Evolutionary conservation across 2,113 vertebrate species (phyloP).

Genomic region (Pseudolaguvia tuberculata): DNA sequence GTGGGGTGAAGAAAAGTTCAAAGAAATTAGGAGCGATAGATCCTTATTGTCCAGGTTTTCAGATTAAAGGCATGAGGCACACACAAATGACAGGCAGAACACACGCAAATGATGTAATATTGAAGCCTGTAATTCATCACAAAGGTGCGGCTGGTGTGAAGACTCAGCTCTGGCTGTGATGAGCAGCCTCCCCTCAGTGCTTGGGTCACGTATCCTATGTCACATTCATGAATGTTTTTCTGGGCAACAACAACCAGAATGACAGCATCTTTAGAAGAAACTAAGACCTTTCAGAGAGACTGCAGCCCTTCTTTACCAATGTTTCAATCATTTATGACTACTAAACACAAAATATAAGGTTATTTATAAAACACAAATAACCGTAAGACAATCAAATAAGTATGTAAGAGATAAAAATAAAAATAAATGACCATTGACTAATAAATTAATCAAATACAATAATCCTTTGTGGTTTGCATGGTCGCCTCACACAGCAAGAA

Average conservation of each 20-base stretch:
- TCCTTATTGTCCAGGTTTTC: slow-evolving; percentile 32
- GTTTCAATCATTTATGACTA: slow-evolving; percentile 2
- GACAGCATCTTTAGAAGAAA: slow-evolving; percentile 31
- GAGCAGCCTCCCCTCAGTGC: slow-evolving; percentile 3
- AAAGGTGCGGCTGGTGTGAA: slow-evolving; percentile 22
- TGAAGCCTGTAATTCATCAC: slow-evolving; percentile 40
- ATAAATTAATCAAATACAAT: neutral
- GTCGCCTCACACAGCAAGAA: too few species aligned
- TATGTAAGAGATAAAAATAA: neutral
- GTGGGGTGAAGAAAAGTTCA: slow-evolving; percentile 18
- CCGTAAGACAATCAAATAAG: neutral
- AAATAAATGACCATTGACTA: neutral
- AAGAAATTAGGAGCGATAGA: slow-evolving; percentile 21
- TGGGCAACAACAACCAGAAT: slow-evolving; percentile 56
- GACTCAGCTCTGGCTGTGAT: slow-evolving; percentile 22
- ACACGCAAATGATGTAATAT: slow-evolving; percentile 28
- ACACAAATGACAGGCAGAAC: slow-evolving; percentile 27
- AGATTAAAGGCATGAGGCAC: slow-evolving; percentile 34
- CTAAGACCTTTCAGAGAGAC: too few species aligned
- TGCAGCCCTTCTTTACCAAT: neutral
- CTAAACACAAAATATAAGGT: slow-evolving; percentile 4
- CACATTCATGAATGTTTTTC: slow-evolving; percentile 51
- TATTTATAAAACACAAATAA: neutral
- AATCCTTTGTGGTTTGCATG: too few species aligned
- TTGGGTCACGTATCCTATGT: slow-evolving; percentile 54